Base-by-base conservation (phyloP, 2,797 vertebrate species). In the Sitta carolinensis region DNA sequence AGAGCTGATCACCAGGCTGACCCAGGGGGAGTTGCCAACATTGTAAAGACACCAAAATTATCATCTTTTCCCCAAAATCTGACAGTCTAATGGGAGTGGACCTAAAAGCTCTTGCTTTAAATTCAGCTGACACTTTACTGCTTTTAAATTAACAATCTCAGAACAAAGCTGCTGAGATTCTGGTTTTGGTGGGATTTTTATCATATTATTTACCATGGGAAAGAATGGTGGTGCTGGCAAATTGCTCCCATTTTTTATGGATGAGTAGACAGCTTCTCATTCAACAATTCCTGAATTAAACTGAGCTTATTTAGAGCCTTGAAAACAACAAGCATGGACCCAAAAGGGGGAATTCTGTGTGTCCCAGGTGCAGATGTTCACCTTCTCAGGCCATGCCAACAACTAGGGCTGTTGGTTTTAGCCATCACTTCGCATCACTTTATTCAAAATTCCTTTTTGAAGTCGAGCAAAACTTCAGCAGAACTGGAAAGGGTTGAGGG, bases 161-260 rank as follows among this genome's bases (percentile, higher is more conserved):
- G 79, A 45, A 66, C 72, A 86, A 55, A 93, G 55, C 42, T 93
- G 94, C 89, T 93, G 95, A 88, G 69, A 16, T 26, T 3, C 20
- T 70, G 19, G 0, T 81, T 91, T 80, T 78, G 32, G 69, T 70
- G 69, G 69, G 61, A 54, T 75, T 95, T 90, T 90, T 80, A 73
- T 87, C 38, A 13, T 36, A 36, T 36, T 36, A 36, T 36, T 36
- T 36, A 59, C 66, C 36, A 29, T 57, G 84, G 92, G 47, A 78
- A 21, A 69, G 76, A 92, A 18, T 47, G 82, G 84, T 88, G 84
- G 47, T 48, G 47, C 29, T 79, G 74, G 55, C 14, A 84, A 47
- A 73, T 47, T 86, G 16, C 66, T 95, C 63, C 69, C 34, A 47
- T 79, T 86, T 92, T 91, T 95, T 63, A 9, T 36, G 62, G 18